Evolutionary conservation across 1,140 invertebrate genomes (phyloP).

Genomic region (Eriocheir sinensis): DNA sequence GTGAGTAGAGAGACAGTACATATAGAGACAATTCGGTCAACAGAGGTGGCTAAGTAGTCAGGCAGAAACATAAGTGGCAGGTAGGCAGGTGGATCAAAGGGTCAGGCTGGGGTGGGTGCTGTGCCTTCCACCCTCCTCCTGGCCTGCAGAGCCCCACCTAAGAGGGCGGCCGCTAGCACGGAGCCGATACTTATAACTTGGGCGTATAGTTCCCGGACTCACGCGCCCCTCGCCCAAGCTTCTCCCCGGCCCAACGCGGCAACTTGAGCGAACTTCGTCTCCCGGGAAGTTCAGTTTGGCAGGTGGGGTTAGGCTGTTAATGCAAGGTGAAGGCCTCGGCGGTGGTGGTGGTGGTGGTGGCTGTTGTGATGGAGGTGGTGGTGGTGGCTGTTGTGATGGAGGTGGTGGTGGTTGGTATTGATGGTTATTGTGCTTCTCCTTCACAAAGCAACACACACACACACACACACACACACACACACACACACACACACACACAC

Average conservation of each 20-base stretch:
- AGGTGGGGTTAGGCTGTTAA: not conserved
- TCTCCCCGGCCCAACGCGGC: not conserved
- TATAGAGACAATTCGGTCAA: no score
- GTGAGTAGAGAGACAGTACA: no score
- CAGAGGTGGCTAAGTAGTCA: not conserved
- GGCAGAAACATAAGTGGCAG: not conserved
- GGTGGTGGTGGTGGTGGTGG: not conserved
- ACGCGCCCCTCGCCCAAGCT: no score
- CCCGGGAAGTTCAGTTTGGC: not conserved
- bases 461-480: no score
- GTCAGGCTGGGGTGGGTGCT: not conserved
- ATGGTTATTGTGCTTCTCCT: not conserved
- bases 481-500: no score
- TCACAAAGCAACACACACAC: not conserved
- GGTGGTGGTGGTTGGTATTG: not conserved
- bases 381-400: not conserved
- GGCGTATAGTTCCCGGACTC: not conserved
- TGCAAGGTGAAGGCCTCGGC: no score
- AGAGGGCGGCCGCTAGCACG: not conserved
- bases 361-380: not conserved
- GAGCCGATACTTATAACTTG: slow-evolving; percentile 16
- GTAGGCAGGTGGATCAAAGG: not conserved
- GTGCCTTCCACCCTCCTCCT: not conserved
- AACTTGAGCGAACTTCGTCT: not conserved
- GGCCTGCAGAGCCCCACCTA: not conserved